phyloP scores from a whole-genome alignment of 2,797 vertebrate genomes.

The Lateolabrax maculatus region DNA sequence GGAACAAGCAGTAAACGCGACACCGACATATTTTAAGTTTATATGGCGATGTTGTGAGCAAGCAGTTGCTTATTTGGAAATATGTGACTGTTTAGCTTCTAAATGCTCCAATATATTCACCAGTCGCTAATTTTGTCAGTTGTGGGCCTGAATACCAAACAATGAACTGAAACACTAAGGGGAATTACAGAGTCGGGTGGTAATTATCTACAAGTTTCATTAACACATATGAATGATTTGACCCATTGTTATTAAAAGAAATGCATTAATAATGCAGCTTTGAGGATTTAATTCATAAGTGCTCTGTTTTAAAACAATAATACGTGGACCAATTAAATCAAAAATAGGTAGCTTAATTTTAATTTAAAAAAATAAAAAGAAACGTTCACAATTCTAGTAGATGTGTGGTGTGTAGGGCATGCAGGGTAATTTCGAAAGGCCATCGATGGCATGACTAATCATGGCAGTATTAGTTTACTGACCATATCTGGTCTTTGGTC shows the following conservation, averaged over 20 bases:
- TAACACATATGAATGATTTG: background rate
- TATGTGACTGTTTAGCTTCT: background rate
- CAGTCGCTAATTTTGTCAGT: background rate
- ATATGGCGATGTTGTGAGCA: background rate
- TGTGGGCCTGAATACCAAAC: background rate
- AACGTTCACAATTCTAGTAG: background rate
- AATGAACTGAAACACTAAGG: background rate
- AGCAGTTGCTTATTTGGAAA: background rate
- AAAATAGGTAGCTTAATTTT: background rate
- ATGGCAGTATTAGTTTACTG: slow-evolving; percentile 72
- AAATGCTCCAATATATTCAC: background rate
- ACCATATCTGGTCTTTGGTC: slow-evolving; percentile 70
- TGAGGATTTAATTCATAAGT: background rate
- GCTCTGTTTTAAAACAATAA: background rate
- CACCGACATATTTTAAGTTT: background rate
- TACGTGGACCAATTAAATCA: background rate
- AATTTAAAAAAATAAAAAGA: slow-evolving; percentile 8
- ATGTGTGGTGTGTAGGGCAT: slow-evolving; percentile 6
- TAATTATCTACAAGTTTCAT: background rate
- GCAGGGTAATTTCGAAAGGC: slow-evolving; percentile 41
- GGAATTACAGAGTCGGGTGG: background rate
- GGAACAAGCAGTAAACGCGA: background rate
- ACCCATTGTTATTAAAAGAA: background rate
- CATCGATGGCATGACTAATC: slow-evolving; percentile 77
- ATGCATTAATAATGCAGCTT: background rate